phyloP scores from a whole-genome alignment of 2,888 invertebrate genomes.

The Metacarcinus magister region DNA sequence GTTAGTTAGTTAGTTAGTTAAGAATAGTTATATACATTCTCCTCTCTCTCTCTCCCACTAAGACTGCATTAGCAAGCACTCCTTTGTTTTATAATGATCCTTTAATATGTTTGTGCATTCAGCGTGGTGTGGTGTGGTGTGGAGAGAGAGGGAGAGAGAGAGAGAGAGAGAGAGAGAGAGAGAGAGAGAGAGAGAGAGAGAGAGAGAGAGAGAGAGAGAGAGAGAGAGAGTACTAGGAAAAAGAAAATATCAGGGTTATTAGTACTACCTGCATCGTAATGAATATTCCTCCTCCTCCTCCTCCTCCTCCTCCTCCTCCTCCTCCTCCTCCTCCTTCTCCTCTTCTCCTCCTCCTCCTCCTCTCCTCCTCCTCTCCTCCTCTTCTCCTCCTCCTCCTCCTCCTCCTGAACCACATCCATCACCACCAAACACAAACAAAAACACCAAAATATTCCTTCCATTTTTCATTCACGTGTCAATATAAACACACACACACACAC shows the following conservation, averaged over 20 bases:
- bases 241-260: neutral
- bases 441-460: neutral
- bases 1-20: neutral
- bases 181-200: neutral
- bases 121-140: neutral
- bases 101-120: neutral
- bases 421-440: neutral
- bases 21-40: neutral
- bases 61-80: neutral
- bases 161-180: conserved; percentile 26
- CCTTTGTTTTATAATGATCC: neutral
- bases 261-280: neutral
- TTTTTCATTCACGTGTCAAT: neutral
- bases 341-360: conserved; percentile 28
- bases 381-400: neutral
- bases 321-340: neutral
- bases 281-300: neutral
- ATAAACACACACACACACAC: no score
- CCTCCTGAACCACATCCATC: neutral
- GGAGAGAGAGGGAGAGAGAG: conserved; percentile 7
- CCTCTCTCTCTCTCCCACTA: no score
- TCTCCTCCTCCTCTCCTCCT: conserved; percentile 34
- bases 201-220: conserved; percentile 8
- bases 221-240: neutral
- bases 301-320: neutral